A percentile compares a stretch with the other conserved stretches of the same genome.
Conservation (phyloP, 2,888 invertebrate species). For the Athalia circularis region DNA sequence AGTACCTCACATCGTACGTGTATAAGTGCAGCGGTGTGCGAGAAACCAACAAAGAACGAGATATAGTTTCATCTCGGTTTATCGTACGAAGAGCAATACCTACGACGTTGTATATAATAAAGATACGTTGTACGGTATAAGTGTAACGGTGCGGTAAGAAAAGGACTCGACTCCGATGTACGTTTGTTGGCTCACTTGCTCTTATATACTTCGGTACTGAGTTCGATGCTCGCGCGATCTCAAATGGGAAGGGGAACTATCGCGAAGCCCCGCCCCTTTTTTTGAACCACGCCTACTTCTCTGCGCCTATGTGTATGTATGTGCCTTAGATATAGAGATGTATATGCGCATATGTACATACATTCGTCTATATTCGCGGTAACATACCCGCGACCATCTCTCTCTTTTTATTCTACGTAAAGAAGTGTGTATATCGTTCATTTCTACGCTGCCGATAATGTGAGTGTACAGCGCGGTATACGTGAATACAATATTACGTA, state of each 20-base stretch:
- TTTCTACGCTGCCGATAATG: no score
- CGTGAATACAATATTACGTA: no score
- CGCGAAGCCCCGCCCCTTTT: conserved; percentile 66
- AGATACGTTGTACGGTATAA: neutral
- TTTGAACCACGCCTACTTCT: conserved; percentile 70
- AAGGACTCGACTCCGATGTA: conserved; percentile 59
- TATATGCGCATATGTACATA: neutral
- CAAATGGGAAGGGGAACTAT: conserved; percentile 41
- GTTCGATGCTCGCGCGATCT: conserved; percentile 68
- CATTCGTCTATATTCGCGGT: neutral
- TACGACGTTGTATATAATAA: neutral
- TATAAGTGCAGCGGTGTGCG: no score
- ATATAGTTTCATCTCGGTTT: conserved; percentile 10
- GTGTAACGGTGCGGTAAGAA: conserved; percentile 55
- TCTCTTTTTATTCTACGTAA: no score
- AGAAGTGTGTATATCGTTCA: no score
- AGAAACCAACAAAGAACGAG: conserved; percentile 19
- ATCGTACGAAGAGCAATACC: conserved; percentile 26
- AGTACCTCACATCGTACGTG: neutral
- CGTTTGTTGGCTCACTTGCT: conserved; percentile 50
- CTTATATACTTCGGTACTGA: conserved; percentile 60
- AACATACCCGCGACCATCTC: neutral
- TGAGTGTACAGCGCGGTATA: no score
- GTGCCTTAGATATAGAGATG: neutral
- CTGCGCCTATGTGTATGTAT: conserved; percentile 20